A percentile compares a stretch with the other conserved stretches of the same genome.
phyloP scores from a whole-genome alignment of 2,888 invertebrate genomes.

The Drosophila nr. perissopoda region DNA sequence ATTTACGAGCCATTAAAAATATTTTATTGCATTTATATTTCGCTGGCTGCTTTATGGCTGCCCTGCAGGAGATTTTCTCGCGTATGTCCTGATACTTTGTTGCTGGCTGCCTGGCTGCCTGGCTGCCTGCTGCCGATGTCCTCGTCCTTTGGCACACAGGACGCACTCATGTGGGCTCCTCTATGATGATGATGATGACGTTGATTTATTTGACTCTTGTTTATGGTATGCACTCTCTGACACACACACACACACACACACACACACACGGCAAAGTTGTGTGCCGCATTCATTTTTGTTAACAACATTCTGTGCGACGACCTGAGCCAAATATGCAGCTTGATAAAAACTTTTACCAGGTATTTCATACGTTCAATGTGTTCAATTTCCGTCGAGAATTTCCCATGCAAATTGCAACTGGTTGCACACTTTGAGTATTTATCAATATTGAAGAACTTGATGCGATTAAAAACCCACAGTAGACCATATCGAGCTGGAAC shows the following conservation, averaged over 20 bases:
- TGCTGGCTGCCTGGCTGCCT: conserved; percentile 15
- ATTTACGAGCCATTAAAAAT: conserved; percentile 76
- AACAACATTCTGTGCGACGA: conserved; percentile 34
- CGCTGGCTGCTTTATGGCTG: conserved; percentile 68
- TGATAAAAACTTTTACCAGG: conserved; percentile 26
- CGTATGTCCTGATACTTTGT: conserved; percentile 53
- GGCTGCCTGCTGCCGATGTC: conserved; percentile 26
- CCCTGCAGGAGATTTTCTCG: conserved; percentile 52
- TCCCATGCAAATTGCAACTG: conserved; percentile 27
- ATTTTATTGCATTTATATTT: conserved; percentile 76
- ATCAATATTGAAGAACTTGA: conserved; percentile 4
- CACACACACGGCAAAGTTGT: conserved; percentile 44
- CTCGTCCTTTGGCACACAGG: conserved; percentile 39
- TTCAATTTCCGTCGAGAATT: conserved; percentile 32
- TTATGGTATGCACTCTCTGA: conserved; percentile 61
- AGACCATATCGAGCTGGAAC: not conserved
- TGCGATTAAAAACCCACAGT: conserved; percentile 2
- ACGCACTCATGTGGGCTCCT: conserved; percentile 45
- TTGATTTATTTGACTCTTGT: conserved; percentile 72
- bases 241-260: conserved; percentile 21
- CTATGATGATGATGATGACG: conserved; percentile 65
- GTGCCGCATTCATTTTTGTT: conserved; percentile 43
- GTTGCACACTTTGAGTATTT: conserved; percentile 26
- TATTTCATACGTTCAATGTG: conserved; percentile 38
- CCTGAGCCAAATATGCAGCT: conserved; percentile 24